Conservation (phyloP, 2,888 invertebrate species). For the Drosophila peninsularis region DNA sequence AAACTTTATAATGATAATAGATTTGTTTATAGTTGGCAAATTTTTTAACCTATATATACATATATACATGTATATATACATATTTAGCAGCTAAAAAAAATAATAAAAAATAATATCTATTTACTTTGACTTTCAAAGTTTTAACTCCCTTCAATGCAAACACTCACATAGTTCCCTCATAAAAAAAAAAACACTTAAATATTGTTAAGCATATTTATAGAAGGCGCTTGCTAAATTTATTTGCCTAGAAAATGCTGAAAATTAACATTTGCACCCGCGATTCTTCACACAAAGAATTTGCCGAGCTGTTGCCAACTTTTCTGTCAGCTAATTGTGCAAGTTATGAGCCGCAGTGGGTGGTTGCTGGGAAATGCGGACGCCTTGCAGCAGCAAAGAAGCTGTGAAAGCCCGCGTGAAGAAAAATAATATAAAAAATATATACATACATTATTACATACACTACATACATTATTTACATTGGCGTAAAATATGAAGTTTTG, state of each 20-base stretch:
- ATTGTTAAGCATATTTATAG: too few relatives aligned
- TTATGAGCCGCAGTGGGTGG: slow-evolving; percentile 37
- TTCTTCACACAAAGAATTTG: slow-evolving; percentile 29
- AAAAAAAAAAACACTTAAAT: neutral
- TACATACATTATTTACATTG: neutral
- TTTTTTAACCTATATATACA: fast-evolving
- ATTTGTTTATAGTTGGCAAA: too few relatives aligned
- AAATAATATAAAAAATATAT: slow-evolving; percentile 28
- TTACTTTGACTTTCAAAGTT: neutral
- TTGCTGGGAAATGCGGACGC: neutral
- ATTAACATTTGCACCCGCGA: slow-evolving; percentile 27
- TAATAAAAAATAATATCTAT: too few relatives aligned
- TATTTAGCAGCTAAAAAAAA: too few relatives aligned
- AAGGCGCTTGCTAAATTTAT: slow-evolving; percentile 18
- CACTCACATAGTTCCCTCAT: too few relatives aligned
- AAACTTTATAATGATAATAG: neutral
- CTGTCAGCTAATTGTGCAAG: slow-evolving; percentile 57
- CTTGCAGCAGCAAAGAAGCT: slow-evolving; percentile 20
- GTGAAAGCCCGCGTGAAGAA: slow-evolving; percentile 25
- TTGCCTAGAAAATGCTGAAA: slow-evolving; percentile 30
- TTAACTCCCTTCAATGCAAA: neutral
- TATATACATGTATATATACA: too few relatives aligned
- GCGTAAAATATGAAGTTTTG: slow-evolving; percentile 8
- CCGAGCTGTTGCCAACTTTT: slow-evolving; percentile 36
- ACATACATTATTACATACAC: neutral